Evolutionary conservation across 2,797 vertebrate genomes (phyloP), one percentile per base, ranked within the genome.

Genomic region (Sebastes nivosus): DNA sequence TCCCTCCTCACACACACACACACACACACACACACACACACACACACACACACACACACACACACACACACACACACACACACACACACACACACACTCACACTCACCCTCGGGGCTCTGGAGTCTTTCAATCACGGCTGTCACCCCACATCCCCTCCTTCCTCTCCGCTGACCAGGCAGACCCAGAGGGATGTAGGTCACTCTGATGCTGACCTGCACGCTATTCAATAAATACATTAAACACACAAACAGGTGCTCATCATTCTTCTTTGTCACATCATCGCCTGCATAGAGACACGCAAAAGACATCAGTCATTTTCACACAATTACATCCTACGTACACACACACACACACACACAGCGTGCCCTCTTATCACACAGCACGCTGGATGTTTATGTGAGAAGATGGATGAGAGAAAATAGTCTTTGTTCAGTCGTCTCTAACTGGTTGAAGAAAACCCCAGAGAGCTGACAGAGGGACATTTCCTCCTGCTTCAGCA

Each of bases 121-220:
- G 42, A 78, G 68, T 80, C 72, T 79, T 80, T 89, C 82, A 81
- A 83, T 89, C 79, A 81, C 2, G 32, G 27, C 80, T 80, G 76
- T 85, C 88, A 81, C 72, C 67, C 52, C 55, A 0, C 20, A 14
- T 69, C 61, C 57, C 27, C 29, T 60, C 64, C 55, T 14, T 10
- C 27, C 60, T 69, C 71, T 75, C 42, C 7, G 6, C 81, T 75
- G 82, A 79, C 80, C 80, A 16, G 36, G 30, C 71, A 57, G 36
- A 73, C 60, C 55, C 68, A 2, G 25, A 32, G 77, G 75, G 83
- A 86, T 85, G 73, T 65, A 52, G 87, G 85, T 88, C 87, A 77
- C 55, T 1, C 30, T 12, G 67, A 73, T 9, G 63, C 77, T 71
- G 84, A 89, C 85, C 88, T 36, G 67, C 66, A 22, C 18, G 0